phyloP scores from a whole-genome alignment of 2,113 vertebrate species.

The Burhinus bistriatus region DNA sequence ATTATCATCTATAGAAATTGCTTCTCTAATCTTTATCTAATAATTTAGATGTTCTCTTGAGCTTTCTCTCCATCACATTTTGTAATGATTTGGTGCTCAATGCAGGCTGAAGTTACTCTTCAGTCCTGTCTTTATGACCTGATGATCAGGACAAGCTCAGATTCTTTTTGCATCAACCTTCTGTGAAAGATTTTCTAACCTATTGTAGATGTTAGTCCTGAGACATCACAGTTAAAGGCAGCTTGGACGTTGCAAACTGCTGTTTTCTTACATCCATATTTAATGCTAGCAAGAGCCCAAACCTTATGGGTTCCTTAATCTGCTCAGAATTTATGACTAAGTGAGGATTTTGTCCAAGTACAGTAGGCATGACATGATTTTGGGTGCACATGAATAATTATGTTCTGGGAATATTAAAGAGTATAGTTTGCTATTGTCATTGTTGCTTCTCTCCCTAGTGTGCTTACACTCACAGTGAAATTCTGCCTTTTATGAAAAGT shows the following conservation, averaged over 20 bases:
- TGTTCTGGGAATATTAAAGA: neutral
- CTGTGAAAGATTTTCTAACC: neutral
- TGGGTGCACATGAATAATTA: neutral
- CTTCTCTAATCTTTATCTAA: neutral
- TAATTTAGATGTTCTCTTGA: neutral
- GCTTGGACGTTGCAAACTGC: neutral
- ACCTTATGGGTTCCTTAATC: neutral
- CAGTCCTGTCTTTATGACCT: neutral
- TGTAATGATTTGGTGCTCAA: neutral
- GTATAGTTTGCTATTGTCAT: neutral
- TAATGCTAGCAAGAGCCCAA: neutral
- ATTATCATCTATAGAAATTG: neutral
- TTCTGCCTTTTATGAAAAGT: neutral
- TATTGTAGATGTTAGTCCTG: neutral
- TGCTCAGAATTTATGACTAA: neutral
- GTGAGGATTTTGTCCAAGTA: neutral
- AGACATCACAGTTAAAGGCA: neutral
- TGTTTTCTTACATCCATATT: neutral
- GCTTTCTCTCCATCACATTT: neutral
- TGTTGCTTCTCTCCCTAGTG: neutral
- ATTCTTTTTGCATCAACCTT: neutral
- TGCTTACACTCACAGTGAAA: neutral
- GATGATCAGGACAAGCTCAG: neutral
- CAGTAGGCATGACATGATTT: neutral
- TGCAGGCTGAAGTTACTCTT: neutral